Evolutionary conservation across 2,113 vertebrate species (phyloP).

Genomic region (Spheniscus mendiculus): DNA sequence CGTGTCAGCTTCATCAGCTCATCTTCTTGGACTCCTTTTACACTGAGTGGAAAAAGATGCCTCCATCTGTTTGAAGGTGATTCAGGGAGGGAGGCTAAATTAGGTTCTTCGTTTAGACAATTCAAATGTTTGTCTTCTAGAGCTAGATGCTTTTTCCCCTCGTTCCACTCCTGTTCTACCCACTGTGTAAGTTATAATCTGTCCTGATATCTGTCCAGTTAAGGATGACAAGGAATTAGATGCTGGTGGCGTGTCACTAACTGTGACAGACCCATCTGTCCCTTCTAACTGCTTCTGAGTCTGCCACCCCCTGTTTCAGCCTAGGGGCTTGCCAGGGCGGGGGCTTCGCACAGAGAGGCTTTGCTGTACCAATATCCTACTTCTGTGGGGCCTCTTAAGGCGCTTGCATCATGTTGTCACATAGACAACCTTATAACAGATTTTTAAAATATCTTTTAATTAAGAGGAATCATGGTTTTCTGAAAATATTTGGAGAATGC

Average conservation of each 20-base stretch:
- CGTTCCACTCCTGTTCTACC: background rate
- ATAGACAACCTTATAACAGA: background rate
- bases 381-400: background rate
- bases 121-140: background rate
- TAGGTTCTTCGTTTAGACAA: background rate
- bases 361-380: background rate
- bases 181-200: background rate
- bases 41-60: background rate
- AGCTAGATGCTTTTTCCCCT: background rate
- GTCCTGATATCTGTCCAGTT: background rate
- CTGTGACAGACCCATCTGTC: background rate
- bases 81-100: background rate
- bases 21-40: background rate
- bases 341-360: fast-evolving
- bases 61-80: background rate
- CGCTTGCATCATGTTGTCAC: background rate
- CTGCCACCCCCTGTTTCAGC: background rate
- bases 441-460: background rate
- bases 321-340: background rate
- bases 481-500: background rate
- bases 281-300: background rate
- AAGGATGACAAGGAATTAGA: background rate
- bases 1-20: background rate
- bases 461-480: background rate
- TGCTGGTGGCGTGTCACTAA: background rate